A percentile compares a stretch with the other conserved stretches of the same genome.
Conservation (phyloP, 2,888 invertebrate genomes). For the Eurytoma californica region DNA sequence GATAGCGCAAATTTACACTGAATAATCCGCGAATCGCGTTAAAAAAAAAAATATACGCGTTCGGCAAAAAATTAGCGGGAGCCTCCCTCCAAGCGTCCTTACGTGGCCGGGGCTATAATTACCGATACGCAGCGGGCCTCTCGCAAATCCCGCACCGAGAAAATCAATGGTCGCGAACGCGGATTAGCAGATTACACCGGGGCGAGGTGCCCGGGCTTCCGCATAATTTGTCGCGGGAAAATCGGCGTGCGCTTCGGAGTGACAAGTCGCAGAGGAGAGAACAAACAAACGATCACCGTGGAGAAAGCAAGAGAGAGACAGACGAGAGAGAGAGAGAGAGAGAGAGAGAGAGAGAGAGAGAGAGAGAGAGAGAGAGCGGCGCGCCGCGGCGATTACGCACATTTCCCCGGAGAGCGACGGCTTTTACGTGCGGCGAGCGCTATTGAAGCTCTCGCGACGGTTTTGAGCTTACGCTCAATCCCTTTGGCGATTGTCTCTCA, state of each 20-base stretch:
- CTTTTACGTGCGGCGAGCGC: constrained; percentile 12
- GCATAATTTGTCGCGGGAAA: constrained; percentile 50
- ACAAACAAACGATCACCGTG: neutral
- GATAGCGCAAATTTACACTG: constrained; percentile 21
- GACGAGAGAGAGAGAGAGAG: constrained; percentile 13
- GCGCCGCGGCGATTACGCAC: constrained; percentile 71
- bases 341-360: constrained; percentile 2
- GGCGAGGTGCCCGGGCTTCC: constrained; percentile 7
- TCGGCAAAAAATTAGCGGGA: neutral
- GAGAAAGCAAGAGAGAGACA: no score
- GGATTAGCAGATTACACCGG: constrained; percentile 36
- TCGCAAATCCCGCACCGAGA: constrained; percentile 5
- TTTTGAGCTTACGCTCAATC: neutral
- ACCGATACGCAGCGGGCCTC: no score
- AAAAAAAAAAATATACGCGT: neutral
- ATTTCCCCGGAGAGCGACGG: constrained; percentile 69
- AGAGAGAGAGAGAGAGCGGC: constrained; percentile 27
- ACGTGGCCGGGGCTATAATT: neutral
- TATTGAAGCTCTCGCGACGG: neutral
- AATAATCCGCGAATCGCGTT: constrained; percentile 14
- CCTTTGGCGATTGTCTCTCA: constrained; percentile 14
- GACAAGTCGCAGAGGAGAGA: no score
- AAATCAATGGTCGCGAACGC: constrained; percentile 37
- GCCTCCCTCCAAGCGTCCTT: neutral
- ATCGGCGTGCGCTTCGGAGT: neutral